phyloP scores from a whole-genome alignment of 2,113 vertebrate species.

The Cromileptes altivelis region DNA sequence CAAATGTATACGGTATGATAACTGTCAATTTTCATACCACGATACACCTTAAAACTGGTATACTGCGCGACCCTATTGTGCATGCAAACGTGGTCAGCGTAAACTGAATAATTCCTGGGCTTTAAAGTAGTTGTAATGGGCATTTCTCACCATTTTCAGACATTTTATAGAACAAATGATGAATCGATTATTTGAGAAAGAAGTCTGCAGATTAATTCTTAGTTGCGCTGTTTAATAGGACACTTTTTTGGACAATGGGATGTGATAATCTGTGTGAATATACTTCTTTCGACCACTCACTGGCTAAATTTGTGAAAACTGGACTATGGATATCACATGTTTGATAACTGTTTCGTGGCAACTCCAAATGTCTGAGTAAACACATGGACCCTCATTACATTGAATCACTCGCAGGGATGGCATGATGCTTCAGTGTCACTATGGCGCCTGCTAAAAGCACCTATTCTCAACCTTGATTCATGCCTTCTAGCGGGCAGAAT shows the following conservation, averaged over 20 bases:
- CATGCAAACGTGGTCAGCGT: background rate
- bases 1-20: no score
- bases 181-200: background rate
- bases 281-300: no score
- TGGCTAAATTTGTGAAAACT: background rate
- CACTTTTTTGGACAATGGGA: background rate
- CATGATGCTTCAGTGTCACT: background rate
- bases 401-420: background rate
- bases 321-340: background rate
- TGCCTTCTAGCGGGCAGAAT: background rate
- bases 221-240: background rate
- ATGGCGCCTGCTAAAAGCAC: background rate
- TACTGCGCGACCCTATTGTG: no score
- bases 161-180: no score
- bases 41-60: no score
- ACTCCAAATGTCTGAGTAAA: background rate
- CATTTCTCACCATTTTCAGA: background rate
- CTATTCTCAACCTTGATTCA: background rate
- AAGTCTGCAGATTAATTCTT: background rate
- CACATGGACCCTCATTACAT: slow-evolving; percentile 11
- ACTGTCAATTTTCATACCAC: no score
- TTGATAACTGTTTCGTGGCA: background rate
- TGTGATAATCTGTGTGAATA: no score
- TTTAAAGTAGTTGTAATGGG: background rate
- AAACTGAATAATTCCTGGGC: background rate